These are phyloP conservation scores for Drosophila percnosoma DNA, from an alignment of 2,888 invertebrate species.

Conservation along the genomic window DNA sequence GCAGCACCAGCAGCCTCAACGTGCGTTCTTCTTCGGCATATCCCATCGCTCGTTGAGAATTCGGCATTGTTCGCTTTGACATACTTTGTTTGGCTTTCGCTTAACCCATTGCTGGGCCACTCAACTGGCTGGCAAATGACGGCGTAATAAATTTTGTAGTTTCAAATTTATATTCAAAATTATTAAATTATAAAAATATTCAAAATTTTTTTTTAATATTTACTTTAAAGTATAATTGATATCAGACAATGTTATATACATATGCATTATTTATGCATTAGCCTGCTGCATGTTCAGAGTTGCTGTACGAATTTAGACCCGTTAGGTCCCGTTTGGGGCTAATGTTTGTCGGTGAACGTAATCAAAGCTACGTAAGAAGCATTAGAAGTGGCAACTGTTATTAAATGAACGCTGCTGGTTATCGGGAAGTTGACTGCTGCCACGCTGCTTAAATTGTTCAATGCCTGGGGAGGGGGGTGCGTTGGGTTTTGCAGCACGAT, in stretches of 20 bases:
- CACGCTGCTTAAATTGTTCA: constrained; percentile 1
- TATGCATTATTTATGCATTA: background rate
- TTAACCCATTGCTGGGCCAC: constrained; percentile 41
- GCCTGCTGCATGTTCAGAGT: background rate
- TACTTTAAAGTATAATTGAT: background rate
- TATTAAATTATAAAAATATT: background rate
- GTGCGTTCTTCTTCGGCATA: constrained; percentile 52
- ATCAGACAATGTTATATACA: background rate
- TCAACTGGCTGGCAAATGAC: background rate
- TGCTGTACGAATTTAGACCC: background rate
- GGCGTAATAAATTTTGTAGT: background rate
- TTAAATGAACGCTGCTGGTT: background rate
- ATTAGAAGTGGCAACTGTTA: constrained; percentile 6
- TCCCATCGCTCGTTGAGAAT: constrained; percentile 14
- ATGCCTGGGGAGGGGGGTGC: background rate
- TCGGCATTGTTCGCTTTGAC: constrained; percentile 37
- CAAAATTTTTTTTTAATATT: background rate
- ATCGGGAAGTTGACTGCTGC: constrained; percentile 28
- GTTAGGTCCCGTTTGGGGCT: constrained; percentile 18
- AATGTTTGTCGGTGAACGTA: constrained; percentile 22
- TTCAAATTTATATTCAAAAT: background rate
- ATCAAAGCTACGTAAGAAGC: constrained; percentile 26
- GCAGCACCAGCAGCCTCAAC: constrained; percentile 44
- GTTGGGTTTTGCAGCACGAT: constrained; percentile 37
- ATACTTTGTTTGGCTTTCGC: constrained; percentile 19